Conservation (phyloP, 2,888 invertebrate genomes). For the Drosophila mimetica region DNA sequence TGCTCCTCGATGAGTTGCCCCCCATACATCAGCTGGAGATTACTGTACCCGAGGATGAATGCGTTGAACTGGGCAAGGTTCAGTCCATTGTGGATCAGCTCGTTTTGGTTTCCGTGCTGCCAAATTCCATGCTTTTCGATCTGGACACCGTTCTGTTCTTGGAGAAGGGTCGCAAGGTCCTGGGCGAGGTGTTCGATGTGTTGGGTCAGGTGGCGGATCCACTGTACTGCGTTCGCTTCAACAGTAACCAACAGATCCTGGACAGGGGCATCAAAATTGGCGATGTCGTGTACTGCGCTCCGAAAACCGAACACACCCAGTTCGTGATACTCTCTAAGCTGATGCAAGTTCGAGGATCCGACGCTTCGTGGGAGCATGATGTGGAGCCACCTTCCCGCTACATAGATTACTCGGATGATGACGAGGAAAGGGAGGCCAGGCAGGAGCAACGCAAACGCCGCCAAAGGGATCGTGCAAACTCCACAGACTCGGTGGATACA, state of each 20-base stretch:
- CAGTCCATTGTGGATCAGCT: constrained; percentile 89
- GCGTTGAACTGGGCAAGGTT: constrained; percentile 90
- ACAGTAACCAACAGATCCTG: constrained; percentile 90
- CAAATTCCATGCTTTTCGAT: constrained; percentile 91
- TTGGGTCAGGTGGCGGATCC: constrained; percentile 94
- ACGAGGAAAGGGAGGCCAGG: constrained; percentile 88
- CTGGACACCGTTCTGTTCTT: constrained; percentile 94
- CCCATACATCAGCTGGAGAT: constrained; percentile 93
- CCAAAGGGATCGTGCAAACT: constrained; percentile 64
- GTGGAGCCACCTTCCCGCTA: constrained; percentile 90
- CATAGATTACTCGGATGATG: constrained; percentile 95
- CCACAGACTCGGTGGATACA: constrained; percentile 59
- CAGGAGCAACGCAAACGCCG: constrained; percentile 81
- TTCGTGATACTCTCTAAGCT: constrained; percentile 91
- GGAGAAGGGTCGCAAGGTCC: constrained; percentile 89
- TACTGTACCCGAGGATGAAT: constrained; percentile 90
- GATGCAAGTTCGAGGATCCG: constrained; percentile 91
- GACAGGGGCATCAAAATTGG: constrained; percentile 88
- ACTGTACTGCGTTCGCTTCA: constrained; percentile 95
- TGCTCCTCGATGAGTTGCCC: constrained; percentile 88
- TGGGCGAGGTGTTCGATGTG: constrained; percentile 93
- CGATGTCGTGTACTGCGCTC: constrained; percentile 92
- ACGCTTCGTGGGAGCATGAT: constrained; percentile 95
- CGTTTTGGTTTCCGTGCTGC: constrained; percentile 89
- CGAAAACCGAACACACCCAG: constrained; percentile 90